Evolutionary conservation across 2,797 vertebrate genomes (phyloP), one percentile per base, ranked within the genome.

Genomic region (Chelon auratus): DNA sequence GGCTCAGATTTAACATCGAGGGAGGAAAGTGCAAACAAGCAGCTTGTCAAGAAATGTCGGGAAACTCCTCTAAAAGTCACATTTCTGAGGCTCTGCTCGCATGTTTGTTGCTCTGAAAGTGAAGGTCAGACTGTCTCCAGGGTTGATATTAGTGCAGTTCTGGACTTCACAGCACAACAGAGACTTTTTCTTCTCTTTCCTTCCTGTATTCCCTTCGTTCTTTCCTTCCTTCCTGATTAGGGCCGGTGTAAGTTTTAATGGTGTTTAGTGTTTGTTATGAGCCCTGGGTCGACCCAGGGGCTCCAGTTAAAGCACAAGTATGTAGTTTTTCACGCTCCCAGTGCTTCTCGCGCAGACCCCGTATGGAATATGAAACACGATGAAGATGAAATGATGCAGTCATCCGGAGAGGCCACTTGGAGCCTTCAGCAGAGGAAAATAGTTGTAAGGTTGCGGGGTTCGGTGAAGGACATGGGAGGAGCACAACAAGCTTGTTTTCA

Each of bases 391-490:
- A 55, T 67, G 47, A 72, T 72, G 80, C 43, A 72, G 60, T 62
- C 0, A 33, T 74, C 56, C 43, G 57, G 51, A 67, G 72, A 61
- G 79, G 62, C 55, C 61, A 51, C 68, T 70, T 59, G 60, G 56
- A 75, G 56, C 48, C 62, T 62, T 45, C 39, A 30, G 40, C 15
- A 47, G 42, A 62, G 26, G 33, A n/a, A 63, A 76, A 70, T 45
- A 59, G 52, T 60, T 75, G 30, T 33, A 36, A 64, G 57, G 68
- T 86, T 84, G 62, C 68, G 48, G 67, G 57, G 68, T 86, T 84
- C 64, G 70, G 48, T 3, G 8, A 54, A 77, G 77, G 82, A 72
- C 64, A 48, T 63, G 77, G 75, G 78, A 72, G 62, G 77, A 81
- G 61, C 45, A 39, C 11, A 14, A 37, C 52, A 13, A 57, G 18